These are phyloP conservation scores for Spisula subtruncata DNA, from an alignment of 2,888 invertebrate species.

Conservation along the genomic window DNA sequence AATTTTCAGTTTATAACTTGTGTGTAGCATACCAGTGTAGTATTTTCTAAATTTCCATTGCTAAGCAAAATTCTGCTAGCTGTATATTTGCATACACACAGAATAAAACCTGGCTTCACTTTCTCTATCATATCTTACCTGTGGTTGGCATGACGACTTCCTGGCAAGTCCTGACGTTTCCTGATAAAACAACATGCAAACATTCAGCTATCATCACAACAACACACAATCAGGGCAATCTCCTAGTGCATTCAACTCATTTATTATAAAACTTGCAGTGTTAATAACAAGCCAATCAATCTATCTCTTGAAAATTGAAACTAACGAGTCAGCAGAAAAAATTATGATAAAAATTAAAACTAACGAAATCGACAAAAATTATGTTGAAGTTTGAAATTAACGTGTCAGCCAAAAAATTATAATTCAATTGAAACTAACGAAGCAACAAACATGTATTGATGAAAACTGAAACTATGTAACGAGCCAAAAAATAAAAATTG, in stretches of 20 bases:
- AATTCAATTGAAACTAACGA: too few relatives aligned
- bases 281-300: not conserved
- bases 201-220: slow-evolving; percentile 2
- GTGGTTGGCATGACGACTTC: slow-evolving; percentile 43
- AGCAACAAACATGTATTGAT: too few relatives aligned
- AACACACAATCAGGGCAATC: slow-evolving; percentile 10
- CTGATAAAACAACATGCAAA: slow-evolving; percentile 64
- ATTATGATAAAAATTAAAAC: too few relatives aligned
- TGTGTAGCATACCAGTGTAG: too few relatives aligned
- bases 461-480: too few relatives aligned
- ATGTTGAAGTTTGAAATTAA: too few relatives aligned
- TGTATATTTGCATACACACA: not conserved
- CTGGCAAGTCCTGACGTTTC: slow-evolving; percentile 56
- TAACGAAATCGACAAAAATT: too few relatives aligned
- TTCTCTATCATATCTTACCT: slow-evolving; percentile 50
- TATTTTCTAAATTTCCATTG: too few relatives aligned
- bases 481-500: not conserved
- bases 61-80: too few relatives aligned
- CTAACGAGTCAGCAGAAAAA: too few relatives aligned
- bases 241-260: not conserved
- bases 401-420: too few relatives aligned
- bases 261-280: not conserved
- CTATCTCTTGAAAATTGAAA: not conserved
- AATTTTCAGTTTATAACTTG: too few relatives aligned
- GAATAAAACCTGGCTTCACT: slow-evolving; percentile 8